phyloP scores from a whole-genome alignment of 1,140 invertebrate genomes.

The Drosophila ogumai region DNA sequence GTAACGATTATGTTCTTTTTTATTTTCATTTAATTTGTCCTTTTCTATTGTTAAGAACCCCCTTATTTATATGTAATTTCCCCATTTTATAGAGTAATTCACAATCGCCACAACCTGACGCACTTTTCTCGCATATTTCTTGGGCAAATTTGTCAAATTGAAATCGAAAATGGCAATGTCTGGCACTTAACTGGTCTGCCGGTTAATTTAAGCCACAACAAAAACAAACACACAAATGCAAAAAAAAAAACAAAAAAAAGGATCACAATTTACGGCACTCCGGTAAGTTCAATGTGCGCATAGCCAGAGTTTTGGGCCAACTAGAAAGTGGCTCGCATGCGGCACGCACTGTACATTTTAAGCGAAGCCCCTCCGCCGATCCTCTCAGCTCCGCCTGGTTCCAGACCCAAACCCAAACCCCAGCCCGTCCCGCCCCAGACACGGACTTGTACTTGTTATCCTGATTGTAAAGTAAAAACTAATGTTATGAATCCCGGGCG shows the following conservation, averaged over 20 bases:
- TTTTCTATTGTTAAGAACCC: not conserved
- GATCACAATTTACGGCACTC: conserved; percentile 52
- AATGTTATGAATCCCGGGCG: conserved; percentile 55
- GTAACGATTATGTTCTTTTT: not conserved
- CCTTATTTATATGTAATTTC: too few relatives aligned
- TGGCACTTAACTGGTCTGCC: conserved; percentile 66
- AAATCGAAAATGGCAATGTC: conserved; percentile 59
- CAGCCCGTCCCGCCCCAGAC: conserved; percentile 35
- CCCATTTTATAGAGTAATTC: not conserved
- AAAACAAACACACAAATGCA: not conserved
- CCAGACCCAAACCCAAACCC: conserved; percentile 1
- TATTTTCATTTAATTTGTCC: too few relatives aligned
- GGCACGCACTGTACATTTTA: conserved; percentile 56
- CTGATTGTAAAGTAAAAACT: conserved; percentile 67
- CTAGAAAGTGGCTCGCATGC: conserved; percentile 74
- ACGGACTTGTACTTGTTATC: conserved; percentile 68
- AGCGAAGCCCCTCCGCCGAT: not conserved
- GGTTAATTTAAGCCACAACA: conserved; percentile 40
- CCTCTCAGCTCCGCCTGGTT: conserved; percentile 7
- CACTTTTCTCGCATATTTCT: conserved; percentile 35
- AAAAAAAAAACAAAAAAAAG: not conserved
- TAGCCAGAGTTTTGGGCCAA: conserved; percentile 64
- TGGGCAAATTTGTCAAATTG: conserved; percentile 72
- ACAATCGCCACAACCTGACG: not conserved
- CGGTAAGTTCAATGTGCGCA: conserved; percentile 74